Percentiles rank a stretch among this genome's conserved stretches.
These are phyloP conservation scores for Nesoenas mayeri DNA, from an alignment of 2,113 vertebrate genomes.

Conservation along the genomic window DNA sequence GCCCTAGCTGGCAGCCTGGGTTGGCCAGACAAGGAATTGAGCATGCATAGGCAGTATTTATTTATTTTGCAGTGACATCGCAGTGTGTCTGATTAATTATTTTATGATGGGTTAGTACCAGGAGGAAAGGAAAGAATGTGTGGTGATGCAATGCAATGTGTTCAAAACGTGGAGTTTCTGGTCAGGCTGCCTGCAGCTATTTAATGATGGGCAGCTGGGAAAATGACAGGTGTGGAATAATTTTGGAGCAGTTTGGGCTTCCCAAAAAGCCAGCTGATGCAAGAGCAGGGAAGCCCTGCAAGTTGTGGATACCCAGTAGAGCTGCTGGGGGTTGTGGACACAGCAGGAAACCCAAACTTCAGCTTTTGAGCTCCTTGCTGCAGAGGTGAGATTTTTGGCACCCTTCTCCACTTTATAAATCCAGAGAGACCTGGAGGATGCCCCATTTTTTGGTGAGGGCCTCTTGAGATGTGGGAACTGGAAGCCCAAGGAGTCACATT, in stretches of 20 bases:
- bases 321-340: background rate
- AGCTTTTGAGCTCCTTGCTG: background rate
- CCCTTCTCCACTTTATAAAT: background rate
- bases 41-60: background rate
- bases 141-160: background rate
- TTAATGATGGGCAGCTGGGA: background rate
- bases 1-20: background rate
- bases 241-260: background rate
- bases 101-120: background rate
- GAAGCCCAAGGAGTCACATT: background rate
- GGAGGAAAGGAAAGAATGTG: background rate
- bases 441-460: rapidly evolving
- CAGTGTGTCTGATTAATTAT: background rate
- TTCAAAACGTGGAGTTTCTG: background rate
- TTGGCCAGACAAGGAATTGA: background rate
- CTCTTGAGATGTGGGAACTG: background rate
- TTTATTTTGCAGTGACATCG: background rate
- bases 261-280: background rate
- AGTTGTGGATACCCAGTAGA: background rate
- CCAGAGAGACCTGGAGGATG: background rate
- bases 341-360: background rate
- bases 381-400: background rate
- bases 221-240: background rate
- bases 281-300: background rate
- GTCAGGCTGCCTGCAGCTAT: background rate